These are phyloP conservation scores for Platynereis dumerilii DNA, from an alignment of 2,888 invertebrate genomes.

Conservation along the genomic window DNA sequence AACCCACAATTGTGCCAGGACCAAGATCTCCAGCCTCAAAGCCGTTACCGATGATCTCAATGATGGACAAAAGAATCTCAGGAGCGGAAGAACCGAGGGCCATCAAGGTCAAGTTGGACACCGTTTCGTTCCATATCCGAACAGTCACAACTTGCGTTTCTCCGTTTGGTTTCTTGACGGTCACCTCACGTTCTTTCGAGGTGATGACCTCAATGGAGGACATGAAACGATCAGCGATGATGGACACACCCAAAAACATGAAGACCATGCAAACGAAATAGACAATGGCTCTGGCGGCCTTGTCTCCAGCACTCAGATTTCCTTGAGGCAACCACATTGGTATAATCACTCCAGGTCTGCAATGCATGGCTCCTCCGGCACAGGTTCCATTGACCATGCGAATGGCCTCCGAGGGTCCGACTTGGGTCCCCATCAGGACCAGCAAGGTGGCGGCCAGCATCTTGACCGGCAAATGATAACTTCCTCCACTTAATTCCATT, in stretches of 20 bases:
- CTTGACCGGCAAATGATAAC: neutral
- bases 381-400: neutral
- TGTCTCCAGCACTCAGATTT: slow-evolving; percentile 69
- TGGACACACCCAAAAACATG: slow-evolving; percentile 97
- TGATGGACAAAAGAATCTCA: slow-evolving; percentile 95
- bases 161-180: slow-evolving; percentile 86
- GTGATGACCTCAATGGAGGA: slow-evolving; percentile 99
- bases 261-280: slow-evolving; percentile 91
- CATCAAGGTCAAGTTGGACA: slow-evolving; percentile 98
- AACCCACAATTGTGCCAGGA: slow-evolving; percentile 97
- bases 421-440: slow-evolving; percentile 8
- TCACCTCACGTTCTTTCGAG: slow-evolving; percentile 93
- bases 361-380: slow-evolving; percentile 61
- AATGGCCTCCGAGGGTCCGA: neutral
- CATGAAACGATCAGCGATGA: slow-evolving; percentile 99
- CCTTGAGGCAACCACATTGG: slow-evolving; percentile 88
- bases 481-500: neutral
- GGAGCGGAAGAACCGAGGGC: slow-evolving; percentile 98
- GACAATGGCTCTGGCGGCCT: slow-evolving; percentile 83
- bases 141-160: slow-evolving; percentile 88
- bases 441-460: neutral
- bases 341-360: slow-evolving; percentile 84
- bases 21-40: slow-evolving; percentile 97
- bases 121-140: slow-evolving; percentile 98
- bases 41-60: slow-evolving; percentile 86